Evolutionary conservation across 2,797 vertebrate species (phyloP).

Genomic region (Triplophysa bombifrons): DNA sequence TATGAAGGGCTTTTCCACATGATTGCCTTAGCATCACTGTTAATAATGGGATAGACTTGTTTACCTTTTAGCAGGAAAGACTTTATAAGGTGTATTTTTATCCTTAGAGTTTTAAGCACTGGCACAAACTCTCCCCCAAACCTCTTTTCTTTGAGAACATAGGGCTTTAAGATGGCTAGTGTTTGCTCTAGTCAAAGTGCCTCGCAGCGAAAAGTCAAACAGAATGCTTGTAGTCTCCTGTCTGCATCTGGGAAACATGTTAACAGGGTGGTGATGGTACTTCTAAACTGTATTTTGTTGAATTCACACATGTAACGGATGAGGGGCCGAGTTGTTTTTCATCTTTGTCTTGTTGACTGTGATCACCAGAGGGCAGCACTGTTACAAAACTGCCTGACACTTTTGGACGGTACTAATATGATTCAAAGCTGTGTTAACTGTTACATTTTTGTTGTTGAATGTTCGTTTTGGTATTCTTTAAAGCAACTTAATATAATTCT

Average conservation of each 20-base stretch:
- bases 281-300: constrained; percentile 17
- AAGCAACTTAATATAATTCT: constrained; percentile 57
- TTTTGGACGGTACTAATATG: constrained; percentile 69
- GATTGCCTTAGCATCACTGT: constrained; percentile 61
- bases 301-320: constrained; percentile 20
- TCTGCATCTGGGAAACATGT: constrained; percentile 13
- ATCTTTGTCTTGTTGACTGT: constrained; percentile 58
- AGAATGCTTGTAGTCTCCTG: constrained; percentile 19
- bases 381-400: constrained; percentile 50
- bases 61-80: constrained; percentile 17
- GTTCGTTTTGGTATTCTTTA: constrained; percentile 44
- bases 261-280: constrained; percentile 34
- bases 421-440: constrained; percentile 48
- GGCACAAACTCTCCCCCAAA: constrained; percentile 15
- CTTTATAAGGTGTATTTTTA: constrained; percentile 32
- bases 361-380: constrained; percentile 67
- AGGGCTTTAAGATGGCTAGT: constrained; percentile 41
- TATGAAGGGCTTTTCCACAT: constrained; percentile 52
- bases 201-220: constrained; percentile 40
- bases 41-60: constrained; percentile 33
- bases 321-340: constrained; percentile 32
- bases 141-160: not conserved
- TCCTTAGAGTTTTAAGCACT: constrained; percentile 21
- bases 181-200: constrained; percentile 52
- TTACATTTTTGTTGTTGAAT: constrained; percentile 47